These are phyloP conservation scores for Myiozetetes cayanensis DNA, from an alignment of 2,113 vertebrate genomes.

Conservation along the genomic window DNA sequence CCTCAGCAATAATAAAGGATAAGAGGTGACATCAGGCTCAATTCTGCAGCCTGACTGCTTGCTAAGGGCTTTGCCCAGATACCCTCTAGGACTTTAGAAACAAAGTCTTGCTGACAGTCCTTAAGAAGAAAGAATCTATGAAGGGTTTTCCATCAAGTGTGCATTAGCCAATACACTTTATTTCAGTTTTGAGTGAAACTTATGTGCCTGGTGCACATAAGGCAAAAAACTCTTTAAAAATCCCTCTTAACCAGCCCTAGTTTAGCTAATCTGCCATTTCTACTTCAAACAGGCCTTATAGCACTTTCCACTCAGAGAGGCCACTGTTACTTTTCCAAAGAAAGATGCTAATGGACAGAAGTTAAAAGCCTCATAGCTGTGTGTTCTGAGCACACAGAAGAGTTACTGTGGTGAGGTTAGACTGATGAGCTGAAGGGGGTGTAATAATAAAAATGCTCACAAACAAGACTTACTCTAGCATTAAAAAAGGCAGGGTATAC, in stretches of 20 bases:
- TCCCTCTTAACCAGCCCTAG: rapidly evolving
- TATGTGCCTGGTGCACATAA: neutral
- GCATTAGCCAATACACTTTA: neutral
- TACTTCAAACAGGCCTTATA: neutral
- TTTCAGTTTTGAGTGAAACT: neutral
- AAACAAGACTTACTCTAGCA: neutral
- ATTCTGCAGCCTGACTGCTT: neutral
- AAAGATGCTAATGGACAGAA: neutral
- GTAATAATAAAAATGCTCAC: neutral
- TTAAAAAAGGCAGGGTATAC: neutral
- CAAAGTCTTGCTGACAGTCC: neutral
- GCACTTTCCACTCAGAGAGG: neutral
- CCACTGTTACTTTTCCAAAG: neutral
- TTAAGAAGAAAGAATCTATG: neutral
- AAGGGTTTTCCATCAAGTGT: neutral
- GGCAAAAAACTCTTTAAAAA: neutral
- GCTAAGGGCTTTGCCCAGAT: neutral
- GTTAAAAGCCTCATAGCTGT: neutral
- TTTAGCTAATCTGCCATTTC: neutral
- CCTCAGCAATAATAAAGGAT: neutral
- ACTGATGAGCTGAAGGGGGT: neutral
- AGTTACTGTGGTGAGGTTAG: neutral
- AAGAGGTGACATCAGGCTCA: neutral
- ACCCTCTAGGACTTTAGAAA: neutral
- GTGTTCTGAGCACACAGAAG: neutral